phyloP scores from a whole-genome alignment of 2,888 invertebrate species.

The Drosophila kokeensis region DNA sequence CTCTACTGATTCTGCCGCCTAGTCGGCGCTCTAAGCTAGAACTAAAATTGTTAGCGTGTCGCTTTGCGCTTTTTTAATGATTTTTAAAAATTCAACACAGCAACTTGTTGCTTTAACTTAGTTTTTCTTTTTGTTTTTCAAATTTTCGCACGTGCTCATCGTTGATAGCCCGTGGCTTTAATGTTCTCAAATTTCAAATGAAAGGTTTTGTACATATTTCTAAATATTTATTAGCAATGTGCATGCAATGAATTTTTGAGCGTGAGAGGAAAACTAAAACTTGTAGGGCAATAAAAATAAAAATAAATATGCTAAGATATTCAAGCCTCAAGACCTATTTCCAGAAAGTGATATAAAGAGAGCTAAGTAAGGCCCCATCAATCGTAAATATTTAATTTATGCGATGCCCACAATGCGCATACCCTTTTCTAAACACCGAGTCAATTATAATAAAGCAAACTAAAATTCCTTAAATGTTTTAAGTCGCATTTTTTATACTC shows the following conservation, averaged over 20 bases:
- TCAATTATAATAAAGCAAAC: slow-evolving; percentile 28
- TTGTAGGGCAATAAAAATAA: slow-evolving; percentile 5
- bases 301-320: slow-evolving; percentile 36
- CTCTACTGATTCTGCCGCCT: slow-evolving; percentile 65
- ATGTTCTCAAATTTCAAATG: slow-evolving; percentile 47
- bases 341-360: slow-evolving; percentile 22
- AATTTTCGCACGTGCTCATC: slow-evolving; percentile 47
- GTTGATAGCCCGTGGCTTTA: slow-evolving; percentile 26
- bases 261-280: slow-evolving; percentile 50
- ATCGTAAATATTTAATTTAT: slow-evolving; percentile 50
- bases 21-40: slow-evolving; percentile 68
- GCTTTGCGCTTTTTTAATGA: slow-evolving; percentile 75
- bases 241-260: slow-evolving; percentile 62
- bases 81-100: slow-evolving; percentile 33
- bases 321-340: slow-evolving; percentile 25
- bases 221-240: slow-evolving; percentile 68
- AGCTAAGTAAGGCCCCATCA: slow-evolving; percentile 18
- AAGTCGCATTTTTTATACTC: slow-evolving; percentile 1
- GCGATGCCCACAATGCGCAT: slow-evolving; percentile 28
- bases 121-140: slow-evolving; percentile 21
- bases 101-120: slow-evolving; percentile 41
- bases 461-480: neutral
- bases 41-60: slow-evolving; percentile 75
- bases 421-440: slow-evolving; percentile 28
- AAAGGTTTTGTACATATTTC: slow-evolving; percentile 62